Base-by-base conservation (phyloP, 1,140 invertebrate species). In the Tyrophagus putrescentiae region DNA sequence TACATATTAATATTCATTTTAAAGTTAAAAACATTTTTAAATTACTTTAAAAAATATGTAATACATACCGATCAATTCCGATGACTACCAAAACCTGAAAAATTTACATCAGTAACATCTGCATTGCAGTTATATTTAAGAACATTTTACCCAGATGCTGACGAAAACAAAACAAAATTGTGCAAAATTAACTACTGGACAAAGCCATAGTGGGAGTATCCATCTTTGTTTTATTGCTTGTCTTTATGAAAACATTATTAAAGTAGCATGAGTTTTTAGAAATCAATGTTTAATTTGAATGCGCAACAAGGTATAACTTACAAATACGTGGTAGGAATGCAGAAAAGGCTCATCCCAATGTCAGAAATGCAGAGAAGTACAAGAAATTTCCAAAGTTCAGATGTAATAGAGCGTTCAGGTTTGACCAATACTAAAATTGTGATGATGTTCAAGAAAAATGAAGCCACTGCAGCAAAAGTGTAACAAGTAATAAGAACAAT, bases 291-390 rank as follows among this genome's bases (percentile, higher is more conserved):
- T n/a, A n/a, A n/a, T n/a, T n/a, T n/a, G n/a, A n/a, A n/a, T n/a
- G n/a, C n/a, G n/a, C n/a, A n/a, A n/a, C n/a, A n/a, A n/a, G n/a
- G n/a, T n/a, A n/a, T n/a, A n/a, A n/a, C n/a, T n/a, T n/a, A n/a
- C n/a, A n/a, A n/a, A 59, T 74, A 74, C 2, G 73, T 73, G 65
- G 75, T 74, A 1, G 73, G 73, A 16, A 75, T 75, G 27, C 70
- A 75, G 62, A 75, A 75, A 0, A 71, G 60, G 0, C 72, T 70
- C 73, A 75, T 73, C 29, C 68, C 68, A 33, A 75, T 67, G 53
- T 75, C 73, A 21, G 72, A 70, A 7, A 72, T 62, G 0, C 72
- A 71, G 34, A 75, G 61, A 62, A 74, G 74, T 57, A 75, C 68
- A 2, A 75, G 68, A 60, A 72, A 75, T 6, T 67, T 68, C 32